A percentile compares a stretch with the other conserved stretches of the same genome.
Conservation (phyloP, 2,888 invertebrate species). For the Drosophila mettleri region DNA sequence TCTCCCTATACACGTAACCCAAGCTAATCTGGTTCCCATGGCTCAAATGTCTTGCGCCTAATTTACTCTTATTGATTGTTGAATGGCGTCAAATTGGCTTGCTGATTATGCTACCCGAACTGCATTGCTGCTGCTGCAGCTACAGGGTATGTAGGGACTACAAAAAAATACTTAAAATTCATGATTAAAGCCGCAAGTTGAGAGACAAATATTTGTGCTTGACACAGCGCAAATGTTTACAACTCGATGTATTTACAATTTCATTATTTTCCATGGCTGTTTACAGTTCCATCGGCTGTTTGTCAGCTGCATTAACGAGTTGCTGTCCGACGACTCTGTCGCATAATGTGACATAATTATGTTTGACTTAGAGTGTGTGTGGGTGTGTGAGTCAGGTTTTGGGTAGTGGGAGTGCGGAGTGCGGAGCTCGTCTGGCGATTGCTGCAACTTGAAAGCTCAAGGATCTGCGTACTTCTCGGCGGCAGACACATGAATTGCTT, state of each 20-base stretch:
- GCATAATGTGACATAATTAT: conserved; percentile 73
- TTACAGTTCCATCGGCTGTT: conserved; percentile 53
- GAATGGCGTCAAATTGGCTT: background rate
- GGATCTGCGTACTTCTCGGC: conserved; percentile 46
- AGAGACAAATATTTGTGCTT: conserved; percentile 64
- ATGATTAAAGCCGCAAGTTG: conserved; percentile 46
- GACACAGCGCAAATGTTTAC: conserved; percentile 70
- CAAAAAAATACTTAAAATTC: conserved; percentile 25
- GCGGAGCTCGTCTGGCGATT: conserved; percentile 20
- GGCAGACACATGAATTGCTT: conserved; percentile 34
- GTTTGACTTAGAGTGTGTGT: conserved; percentile 23
- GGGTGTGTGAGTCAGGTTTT: no score
- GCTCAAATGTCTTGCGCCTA: background rate
- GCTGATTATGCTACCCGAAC: background rate
- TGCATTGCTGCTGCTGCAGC: background rate
- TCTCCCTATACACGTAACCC: background rate
- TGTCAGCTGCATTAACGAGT: conserved; percentile 63
- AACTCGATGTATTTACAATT: conserved; percentile 72
- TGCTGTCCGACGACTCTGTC: conserved; percentile 25
- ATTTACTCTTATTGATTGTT: background rate
- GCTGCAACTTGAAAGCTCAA: conserved; percentile 34
- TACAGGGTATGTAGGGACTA: conserved; percentile 8
- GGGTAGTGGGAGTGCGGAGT: background rate
- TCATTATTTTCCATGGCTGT: conserved; percentile 63
- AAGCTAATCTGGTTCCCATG: background rate